Conservation (phyloP, 2,888 invertebrate genomes). For the Alcis repandata region DNA sequence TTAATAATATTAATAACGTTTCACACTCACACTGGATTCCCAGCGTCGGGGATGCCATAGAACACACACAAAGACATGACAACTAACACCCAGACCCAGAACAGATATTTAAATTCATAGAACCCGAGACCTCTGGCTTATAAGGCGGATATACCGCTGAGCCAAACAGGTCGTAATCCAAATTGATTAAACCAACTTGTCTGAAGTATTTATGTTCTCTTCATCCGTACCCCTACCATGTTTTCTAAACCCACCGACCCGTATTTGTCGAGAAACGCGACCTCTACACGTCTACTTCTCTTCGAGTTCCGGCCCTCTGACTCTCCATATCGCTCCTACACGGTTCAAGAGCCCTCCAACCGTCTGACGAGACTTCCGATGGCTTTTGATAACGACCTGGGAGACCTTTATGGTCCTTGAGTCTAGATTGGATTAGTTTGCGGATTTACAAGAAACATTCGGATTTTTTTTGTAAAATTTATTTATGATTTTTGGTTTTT, state of each 20-base stretch:
- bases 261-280: slow-evolving; percentile 2
- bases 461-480: neutral
- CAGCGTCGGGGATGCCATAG: too few relatives aligned
- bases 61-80: too few relatives aligned
- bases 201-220: neutral
- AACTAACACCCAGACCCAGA: too few relatives aligned
- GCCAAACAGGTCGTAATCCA: too few relatives aligned
- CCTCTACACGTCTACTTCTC: slow-evolving; percentile 5
- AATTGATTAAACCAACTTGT: too few relatives aligned
- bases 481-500: neutral
- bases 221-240: neutral
- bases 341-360: slow-evolving; percentile 2
- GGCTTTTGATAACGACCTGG: slow-evolving; percentile 22
- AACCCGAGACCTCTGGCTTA: too few relatives aligned
- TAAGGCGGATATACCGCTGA: too few relatives aligned
- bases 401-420: slow-evolving; percentile 5
- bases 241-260: neutral
- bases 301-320: neutral
- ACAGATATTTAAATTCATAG: too few relatives aligned
- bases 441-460: neutral
- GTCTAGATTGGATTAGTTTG: slow-evolving; percentile 8
- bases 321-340: neutral
- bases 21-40: too few relatives aligned
- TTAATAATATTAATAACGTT: too few relatives aligned
- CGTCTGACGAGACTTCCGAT: slow-evolving; percentile 7